phyloP scores from a whole-genome alignment of 2,888 invertebrate genomes.

The Papilio demoleus region DNA sequence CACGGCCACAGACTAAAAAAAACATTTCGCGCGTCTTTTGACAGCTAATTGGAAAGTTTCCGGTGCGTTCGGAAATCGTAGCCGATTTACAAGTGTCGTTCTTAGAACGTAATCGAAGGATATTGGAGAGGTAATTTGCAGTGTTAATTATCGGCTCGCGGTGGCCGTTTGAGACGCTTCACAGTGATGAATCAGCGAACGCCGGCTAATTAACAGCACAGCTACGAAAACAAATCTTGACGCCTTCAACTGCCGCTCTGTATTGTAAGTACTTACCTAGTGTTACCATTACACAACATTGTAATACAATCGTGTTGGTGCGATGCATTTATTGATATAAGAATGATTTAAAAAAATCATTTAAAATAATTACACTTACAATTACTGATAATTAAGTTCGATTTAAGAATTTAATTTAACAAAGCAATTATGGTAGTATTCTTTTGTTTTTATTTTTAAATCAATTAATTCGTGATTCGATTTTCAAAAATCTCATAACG shows the following conservation, averaged over 20 bases:
- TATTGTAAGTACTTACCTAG: conserved; percentile 70
- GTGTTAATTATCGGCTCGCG: conserved; percentile 71
- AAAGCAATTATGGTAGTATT: no score
- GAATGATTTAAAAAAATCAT: neutral
- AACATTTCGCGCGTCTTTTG: conserved; percentile 79
- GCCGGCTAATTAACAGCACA: conserved; percentile 79
- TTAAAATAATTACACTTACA: neutral
- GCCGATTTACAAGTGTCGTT: conserved; percentile 57
- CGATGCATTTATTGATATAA: neutral
- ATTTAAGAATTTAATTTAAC: neutral
- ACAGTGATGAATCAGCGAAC: conserved; percentile 83
- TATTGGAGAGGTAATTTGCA: conserved; percentile 62
- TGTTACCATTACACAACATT: neutral
- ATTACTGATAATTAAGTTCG: neutral
- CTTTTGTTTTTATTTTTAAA: neutral
- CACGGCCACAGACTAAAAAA: conserved; percentile 70
- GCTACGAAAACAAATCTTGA: conserved; percentile 77
- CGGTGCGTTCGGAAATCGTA: conserved; percentile 64
- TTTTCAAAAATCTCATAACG: neutral
- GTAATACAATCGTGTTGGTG: neutral
- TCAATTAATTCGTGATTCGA: neutral
- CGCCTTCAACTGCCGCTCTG: conserved; percentile 63
- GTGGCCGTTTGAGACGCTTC: conserved; percentile 76
- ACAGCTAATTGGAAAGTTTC: conserved; percentile 71
- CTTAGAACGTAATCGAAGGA: conserved; percentile 47